These are phyloP conservation scores for Ditylenchus dipsaci DNA, from an alignment of 1,140 invertebrate genomes.

Conservation along the genomic window DNA sequence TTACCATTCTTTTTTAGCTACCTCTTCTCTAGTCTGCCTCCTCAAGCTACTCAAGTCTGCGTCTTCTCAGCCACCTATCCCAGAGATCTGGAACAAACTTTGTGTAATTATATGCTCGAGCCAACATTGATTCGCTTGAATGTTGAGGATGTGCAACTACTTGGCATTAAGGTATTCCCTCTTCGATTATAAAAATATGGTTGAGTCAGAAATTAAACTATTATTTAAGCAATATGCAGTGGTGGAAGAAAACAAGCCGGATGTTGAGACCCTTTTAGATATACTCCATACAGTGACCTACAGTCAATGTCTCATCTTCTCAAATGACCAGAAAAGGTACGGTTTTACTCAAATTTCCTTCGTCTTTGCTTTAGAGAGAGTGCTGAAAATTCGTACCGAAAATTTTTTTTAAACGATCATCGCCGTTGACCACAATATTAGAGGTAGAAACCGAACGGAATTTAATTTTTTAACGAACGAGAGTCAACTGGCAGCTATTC, in stretches of 20 bases:
- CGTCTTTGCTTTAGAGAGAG: no score
- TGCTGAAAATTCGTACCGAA: no score
- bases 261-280: slow-evolving; percentile 37
- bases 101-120: slow-evolving; percentile 74
- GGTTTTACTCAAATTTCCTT: slow-evolving; percentile 16
- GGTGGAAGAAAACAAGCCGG: not conserved
- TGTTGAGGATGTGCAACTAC: slow-evolving; percentile 60
- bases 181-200: no score
- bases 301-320: slow-evolving; percentile 84
- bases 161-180: slow-evolving; percentile 57
- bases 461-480: no score
- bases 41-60: slow-evolving; percentile 77
- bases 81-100: slow-evolving; percentile 69
- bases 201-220: no score
- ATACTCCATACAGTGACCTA: slow-evolving; percentile 65
- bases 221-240: slow-evolving; percentile 62
- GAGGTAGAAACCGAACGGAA: no score
- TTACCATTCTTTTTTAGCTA: slow-evolving; percentile 63
- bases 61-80: slow-evolving; percentile 90
- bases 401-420: no score
- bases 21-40: slow-evolving; percentile 72
- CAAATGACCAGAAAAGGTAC: slow-evolving; percentile 75
- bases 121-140: slow-evolving; percentile 71
- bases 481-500: no score
- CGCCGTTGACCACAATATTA: no score